phyloP scores from a whole-genome alignment of 2,797 vertebrate genomes.

The Parotocinclus haroldoi region DNA sequence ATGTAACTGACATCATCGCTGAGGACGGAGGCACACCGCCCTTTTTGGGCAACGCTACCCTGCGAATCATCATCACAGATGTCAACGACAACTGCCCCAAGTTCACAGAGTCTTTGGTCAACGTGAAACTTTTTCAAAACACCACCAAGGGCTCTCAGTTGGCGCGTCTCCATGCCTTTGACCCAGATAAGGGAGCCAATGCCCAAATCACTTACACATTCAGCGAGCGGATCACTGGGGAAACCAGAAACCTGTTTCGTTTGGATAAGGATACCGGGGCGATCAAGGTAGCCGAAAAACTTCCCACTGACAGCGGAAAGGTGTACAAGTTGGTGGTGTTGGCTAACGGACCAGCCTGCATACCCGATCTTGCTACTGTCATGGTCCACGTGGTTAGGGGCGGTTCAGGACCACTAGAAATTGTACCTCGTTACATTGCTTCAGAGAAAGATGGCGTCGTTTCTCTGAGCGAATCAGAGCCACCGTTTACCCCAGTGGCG shows the following conservation, averaged over 20 bases:
- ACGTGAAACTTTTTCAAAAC: conserved; percentile 87
- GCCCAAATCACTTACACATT: conserved; percentile 89
- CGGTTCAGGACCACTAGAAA: conserved; percentile 80
- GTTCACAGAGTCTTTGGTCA: conserved; percentile 82
- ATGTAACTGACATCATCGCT: conserved; percentile 87
- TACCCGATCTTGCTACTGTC: conserved; percentile 86
- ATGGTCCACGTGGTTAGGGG: conserved; percentile 81
- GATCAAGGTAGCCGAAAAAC: conserved; percentile 80
- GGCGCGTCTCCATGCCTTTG: conserved; percentile 80
- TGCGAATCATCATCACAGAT: conserved; percentile 88
- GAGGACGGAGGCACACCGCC: conserved; percentile 92
- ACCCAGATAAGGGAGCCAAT: conserved; percentile 88
- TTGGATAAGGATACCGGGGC: conserved; percentile 82
- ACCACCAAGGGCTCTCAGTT: conserved; percentile 79
- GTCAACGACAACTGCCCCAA: conserved; percentile 96
- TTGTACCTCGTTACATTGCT: conserved; percentile 88
- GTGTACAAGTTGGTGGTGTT: conserved; percentile 86
- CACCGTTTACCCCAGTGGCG: conserved; percentile 85
- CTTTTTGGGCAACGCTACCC: conserved; percentile 83
- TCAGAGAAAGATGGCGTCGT: conserved; percentile 85
- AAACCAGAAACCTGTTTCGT: conserved; percentile 82
- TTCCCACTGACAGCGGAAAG: conserved; percentile 72
- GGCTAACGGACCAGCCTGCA: conserved; percentile 90
- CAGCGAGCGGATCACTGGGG: conserved; percentile 86
- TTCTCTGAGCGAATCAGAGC: conserved; percentile 87